Percentiles rank a stretch among this genome's conserved stretches.
phyloP scores from a whole-genome alignment of 2,113 vertebrate species.

The Gorilla gorilla region DNA sequence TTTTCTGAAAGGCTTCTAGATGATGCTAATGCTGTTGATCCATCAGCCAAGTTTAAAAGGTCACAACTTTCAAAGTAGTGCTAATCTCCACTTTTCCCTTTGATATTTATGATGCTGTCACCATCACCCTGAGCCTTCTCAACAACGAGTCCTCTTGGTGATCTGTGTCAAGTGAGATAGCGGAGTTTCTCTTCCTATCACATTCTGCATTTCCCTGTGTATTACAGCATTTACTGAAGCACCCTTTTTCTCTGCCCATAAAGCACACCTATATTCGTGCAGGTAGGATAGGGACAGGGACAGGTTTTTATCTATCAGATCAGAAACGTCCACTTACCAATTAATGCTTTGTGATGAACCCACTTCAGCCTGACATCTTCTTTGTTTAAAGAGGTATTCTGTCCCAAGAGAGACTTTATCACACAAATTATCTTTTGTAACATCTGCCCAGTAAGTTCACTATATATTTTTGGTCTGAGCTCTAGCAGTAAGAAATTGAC shows the following conservation, averaged over 20 bases:
- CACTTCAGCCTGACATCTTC: background rate
- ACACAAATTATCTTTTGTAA: background rate
- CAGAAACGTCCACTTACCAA: background rate
- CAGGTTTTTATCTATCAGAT: background rate
- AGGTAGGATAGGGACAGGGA: background rate
- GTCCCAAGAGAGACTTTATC: background rate
- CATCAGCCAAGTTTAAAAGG: background rate
- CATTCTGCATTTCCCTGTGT: background rate
- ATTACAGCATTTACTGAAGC: background rate
- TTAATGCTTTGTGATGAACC: background rate
- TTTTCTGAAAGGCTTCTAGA: background rate
- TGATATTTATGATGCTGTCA: background rate
- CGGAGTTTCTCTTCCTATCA: background rate
- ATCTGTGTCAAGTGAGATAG: background rate
- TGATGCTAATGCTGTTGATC: background rate
- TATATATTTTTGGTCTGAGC: background rate
- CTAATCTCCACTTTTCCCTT: background rate
- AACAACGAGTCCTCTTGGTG: background rate
- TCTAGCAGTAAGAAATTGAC: background rate
- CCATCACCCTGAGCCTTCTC: background rate
- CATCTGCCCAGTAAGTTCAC: background rate
- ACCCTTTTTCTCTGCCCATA: background rate
- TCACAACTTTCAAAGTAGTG: background rate
- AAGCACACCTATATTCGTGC: background rate
- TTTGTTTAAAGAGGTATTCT: background rate